Base-by-base conservation (phyloP, 2,113 vertebrate species). In the Anolis sagrei region DNA sequence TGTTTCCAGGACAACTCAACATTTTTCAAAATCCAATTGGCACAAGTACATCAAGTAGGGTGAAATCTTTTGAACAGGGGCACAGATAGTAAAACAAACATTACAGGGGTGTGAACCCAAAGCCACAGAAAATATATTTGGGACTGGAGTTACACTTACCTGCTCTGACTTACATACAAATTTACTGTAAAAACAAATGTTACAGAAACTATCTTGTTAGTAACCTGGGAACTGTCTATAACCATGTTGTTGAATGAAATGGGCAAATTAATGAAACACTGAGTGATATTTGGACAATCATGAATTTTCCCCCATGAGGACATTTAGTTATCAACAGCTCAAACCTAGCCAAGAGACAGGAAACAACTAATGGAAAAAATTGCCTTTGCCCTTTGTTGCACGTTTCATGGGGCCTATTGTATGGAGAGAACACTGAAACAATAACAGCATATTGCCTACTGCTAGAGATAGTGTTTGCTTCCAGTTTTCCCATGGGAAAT, bases 401-500 rank as follows among this genome's bases (percentile, higher is more conserved):
- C 29, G 11, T 39, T 58, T 27, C 66, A 18, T 19, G 61, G 75
- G 44, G 44, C 34, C 48, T 70, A 80, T 48, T 80, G 69, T 84
- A 58, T 58, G 61, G 48, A 68, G 36, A 80, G 76, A 54, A 84
- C 36, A 62, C 29, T 78, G 36, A 83, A 87, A 77, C 74, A 87
- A 78, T 87, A 29, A 27, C 21, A 78, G 16, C 25, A 9, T 36
- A 48, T 44, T 62, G n/a, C 64, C 77, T 74, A 48, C 58, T 18
- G n/a, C 7, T 80, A 80, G 77, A 86, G 84, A 86, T 86, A 80
- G 80, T 80, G 68, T 29, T 80, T 74, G 54, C 54, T 72, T 74
- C 70, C 69, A 73, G 49, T 74, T 80, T 86, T 86, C 84, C 84
- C 84, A 86, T 80, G 77, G 68, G 84, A 86, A 86, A 74, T 34